These are phyloP conservation scores for Loxodonta africana DNA, from an alignment of 2,113 vertebrate species.

Conservation along the genomic window DNA sequence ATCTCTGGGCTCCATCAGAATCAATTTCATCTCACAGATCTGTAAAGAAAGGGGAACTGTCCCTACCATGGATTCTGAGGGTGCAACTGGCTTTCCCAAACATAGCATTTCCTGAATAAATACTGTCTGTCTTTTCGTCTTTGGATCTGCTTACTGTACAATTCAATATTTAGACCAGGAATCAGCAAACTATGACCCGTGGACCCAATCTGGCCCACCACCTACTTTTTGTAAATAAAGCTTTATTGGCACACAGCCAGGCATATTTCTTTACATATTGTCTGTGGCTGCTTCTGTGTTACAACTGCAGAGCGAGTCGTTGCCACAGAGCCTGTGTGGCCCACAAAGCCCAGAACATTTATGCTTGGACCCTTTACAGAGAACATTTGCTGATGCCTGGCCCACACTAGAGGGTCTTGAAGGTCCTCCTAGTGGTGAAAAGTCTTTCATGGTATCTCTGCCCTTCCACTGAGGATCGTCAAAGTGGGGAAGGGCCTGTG, in stretches of 20 bases:
- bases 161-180: background rate
- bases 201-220: background rate
- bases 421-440: background rate
- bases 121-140: background rate
- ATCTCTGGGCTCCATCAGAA: background rate
- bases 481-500: no score
- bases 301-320: background rate
- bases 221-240: background rate
- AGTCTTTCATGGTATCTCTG: background rate
- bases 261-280: rapidly evolving
- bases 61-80: background rate
- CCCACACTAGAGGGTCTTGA: background rate
- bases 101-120: background rate
- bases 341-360: background rate
- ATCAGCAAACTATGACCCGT: no score
- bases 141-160: background rate
- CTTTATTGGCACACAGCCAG: background rate
- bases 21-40: background rate
- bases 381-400: background rate
- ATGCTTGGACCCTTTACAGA: background rate
- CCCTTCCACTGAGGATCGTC: background rate
- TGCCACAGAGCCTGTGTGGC: rapidly evolving
- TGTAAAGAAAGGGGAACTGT: background rate
- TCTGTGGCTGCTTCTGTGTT: background rate
- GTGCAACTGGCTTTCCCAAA: background rate